A percentile compares a stretch with the other conserved stretches of the same genome.
These are phyloP conservation scores for Ornithoptera priamus DNA, from an alignment of 2,888 invertebrate genomes.

Conservation along the genomic window DNA sequence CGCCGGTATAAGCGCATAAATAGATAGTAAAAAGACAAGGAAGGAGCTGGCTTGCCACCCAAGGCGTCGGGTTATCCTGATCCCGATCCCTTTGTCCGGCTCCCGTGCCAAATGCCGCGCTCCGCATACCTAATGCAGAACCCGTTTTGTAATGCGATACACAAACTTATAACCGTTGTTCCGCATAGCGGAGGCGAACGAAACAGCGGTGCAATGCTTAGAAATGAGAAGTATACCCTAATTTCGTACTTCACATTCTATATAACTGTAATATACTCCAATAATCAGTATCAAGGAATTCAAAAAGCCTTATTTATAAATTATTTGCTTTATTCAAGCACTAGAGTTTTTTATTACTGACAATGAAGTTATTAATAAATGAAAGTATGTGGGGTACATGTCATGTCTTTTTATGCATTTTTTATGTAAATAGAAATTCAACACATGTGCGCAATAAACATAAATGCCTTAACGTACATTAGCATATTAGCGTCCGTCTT, in stretches of 20 bases:
- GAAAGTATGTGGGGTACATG: too few relatives aligned
- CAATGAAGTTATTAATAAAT: neutral
- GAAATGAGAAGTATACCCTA: conserved; percentile 12
- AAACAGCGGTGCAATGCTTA: conserved; percentile 5
- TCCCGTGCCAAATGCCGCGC: conserved; percentile 63
- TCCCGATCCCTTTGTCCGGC: conserved; percentile 59
- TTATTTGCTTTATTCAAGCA: neutral
- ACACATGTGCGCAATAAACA: neutral
- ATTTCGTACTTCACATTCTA: neutral
- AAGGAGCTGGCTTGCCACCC: conserved; percentile 52
- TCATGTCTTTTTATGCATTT: too few relatives aligned
- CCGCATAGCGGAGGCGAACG: conserved; percentile 31
- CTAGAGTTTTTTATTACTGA: neutral
- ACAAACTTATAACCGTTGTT: conserved; percentile 58
- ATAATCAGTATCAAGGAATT: too few relatives aligned
- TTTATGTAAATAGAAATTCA: too few relatives aligned
- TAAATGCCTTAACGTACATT: neutral
- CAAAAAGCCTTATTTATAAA: neutral
- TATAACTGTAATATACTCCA: neutral
- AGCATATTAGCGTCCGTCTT: neutral
- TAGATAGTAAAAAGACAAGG: conserved; percentile 22
- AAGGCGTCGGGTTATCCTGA: conserved; percentile 64
- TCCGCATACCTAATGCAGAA: conserved; percentile 62
- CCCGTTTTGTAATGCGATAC: conserved; percentile 57
- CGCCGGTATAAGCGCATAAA: conserved; percentile 2